A percentile compares a stretch with the other conserved stretches of the same genome.
Conservation (phyloP, 1,140 invertebrate species). For the Theocolax elegans region DNA sequence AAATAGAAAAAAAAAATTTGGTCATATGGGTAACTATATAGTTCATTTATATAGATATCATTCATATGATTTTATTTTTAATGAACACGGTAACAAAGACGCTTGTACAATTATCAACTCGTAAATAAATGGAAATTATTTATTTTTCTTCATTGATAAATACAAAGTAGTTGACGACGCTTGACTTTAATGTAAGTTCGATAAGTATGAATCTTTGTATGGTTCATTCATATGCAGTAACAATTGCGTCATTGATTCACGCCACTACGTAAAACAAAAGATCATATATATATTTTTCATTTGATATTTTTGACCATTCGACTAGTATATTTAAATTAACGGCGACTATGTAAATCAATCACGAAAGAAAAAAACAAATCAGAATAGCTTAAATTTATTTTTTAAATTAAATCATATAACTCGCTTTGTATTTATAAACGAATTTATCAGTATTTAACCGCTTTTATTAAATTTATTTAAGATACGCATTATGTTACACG, state of each 20-base stretch:
- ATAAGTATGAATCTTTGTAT: not conserved
- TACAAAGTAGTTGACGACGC: not conserved
- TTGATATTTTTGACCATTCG: not conserved
- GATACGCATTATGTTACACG: not conserved
- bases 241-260: not conserved
- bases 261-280: not conserved
- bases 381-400: slow-evolving; percentile 21
- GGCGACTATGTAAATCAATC: not conserved
- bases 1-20: too few relatives aligned
- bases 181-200: not conserved
- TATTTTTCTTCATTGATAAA: not conserved
- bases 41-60: not conserved
- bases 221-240: not conserved
- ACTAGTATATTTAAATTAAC: not conserved
- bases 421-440: not conserved
- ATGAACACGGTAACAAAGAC: too few relatives aligned
- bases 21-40: too few relatives aligned
- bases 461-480: not conserved
- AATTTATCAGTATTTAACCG: slow-evolving; percentile 5
- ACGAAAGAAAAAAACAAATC: too few relatives aligned
- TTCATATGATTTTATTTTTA: not conserved
- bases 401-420: not conserved
- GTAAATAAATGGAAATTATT: not conserved
- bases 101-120: not conserved
- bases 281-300: not conserved